These are phyloP conservation scores for Lapara coniferarum DNA, from an alignment of 2,888 invertebrate species.

Conservation along the genomic window DNA sequence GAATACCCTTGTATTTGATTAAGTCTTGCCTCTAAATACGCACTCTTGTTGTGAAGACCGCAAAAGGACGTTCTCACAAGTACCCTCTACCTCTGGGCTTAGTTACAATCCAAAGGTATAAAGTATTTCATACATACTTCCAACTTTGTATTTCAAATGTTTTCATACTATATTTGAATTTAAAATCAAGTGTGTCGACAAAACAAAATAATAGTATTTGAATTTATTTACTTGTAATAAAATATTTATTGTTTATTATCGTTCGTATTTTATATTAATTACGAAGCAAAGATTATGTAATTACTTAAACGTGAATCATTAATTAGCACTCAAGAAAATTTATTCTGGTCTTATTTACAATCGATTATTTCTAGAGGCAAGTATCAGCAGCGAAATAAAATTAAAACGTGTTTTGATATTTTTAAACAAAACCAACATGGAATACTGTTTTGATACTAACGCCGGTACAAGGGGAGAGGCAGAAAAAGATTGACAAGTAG, in stretches of 20 bases:
- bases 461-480: conserved; percentile 10
- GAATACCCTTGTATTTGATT: conserved; percentile 9
- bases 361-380: not conserved
- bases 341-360: not conserved
- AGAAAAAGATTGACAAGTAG: conserved; percentile 25
- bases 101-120: conserved; percentile 15
- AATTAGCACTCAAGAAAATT: not conserved
- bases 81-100: conserved; percentile 6
- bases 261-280: not conserved
- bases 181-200: conserved; percentile 1
- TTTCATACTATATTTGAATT: conserved; percentile 8
- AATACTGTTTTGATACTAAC: not conserved
- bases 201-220: not conserved
- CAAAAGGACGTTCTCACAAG: conserved; percentile 8
- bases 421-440: not conserved
- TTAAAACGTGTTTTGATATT: not conserved
- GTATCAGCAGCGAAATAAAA: not conserved
- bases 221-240: not conserved
- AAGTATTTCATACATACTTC: not conserved
- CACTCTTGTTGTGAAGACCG: conserved; percentile 9
- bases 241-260: not conserved
- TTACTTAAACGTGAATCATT: not conserved
- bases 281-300: not conserved
- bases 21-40: conserved; percentile 1
- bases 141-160: not conserved